phyloP scores from a whole-genome alignment of 2,888 invertebrate genomes.

The Ashinkailepas kermadecensis region DNA sequence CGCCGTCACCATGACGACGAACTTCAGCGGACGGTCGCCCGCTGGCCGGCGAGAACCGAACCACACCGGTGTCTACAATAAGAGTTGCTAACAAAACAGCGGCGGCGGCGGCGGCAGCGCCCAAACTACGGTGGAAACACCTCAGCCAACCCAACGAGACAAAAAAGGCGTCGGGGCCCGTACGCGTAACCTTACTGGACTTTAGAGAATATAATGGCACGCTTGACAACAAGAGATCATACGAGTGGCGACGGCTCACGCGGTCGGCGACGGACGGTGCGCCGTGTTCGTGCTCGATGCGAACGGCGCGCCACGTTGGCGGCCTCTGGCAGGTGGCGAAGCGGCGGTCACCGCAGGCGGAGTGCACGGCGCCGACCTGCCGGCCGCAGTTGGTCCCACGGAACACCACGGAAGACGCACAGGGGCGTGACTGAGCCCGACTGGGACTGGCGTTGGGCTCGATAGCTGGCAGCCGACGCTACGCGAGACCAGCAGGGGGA shows the following conservation, averaged over 20 bases:
- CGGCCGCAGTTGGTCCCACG: conserved; percentile 8
- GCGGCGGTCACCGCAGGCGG: neutral
- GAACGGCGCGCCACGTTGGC: neutral
- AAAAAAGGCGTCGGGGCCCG: neutral
- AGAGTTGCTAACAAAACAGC: neutral
- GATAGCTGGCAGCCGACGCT: neutral
- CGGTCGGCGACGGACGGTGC: no score
- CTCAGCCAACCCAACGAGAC: neutral
- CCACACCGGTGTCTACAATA: neutral
- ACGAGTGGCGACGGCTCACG: neutral
- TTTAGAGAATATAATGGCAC: conserved; percentile 22
- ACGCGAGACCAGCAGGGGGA: neutral
- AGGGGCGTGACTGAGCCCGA: neutral
- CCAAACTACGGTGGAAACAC: neutral
- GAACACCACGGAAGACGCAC: conserved; percentile 14
- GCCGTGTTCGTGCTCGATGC: no score
- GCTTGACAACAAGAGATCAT: conserved; percentile 21
- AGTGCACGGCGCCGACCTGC: neutral
- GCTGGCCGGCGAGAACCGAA: neutral
- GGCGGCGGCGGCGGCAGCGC: neutral
- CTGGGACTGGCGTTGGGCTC: neutral
- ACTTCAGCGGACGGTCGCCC: neutral
- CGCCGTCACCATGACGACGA: neutral
- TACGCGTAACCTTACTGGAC: conserved; percentile 16
- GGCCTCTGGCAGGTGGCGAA: neutral